phyloP scores from a whole-genome alignment of 2,888 invertebrate genomes.

The Dasypolia templi region DNA sequence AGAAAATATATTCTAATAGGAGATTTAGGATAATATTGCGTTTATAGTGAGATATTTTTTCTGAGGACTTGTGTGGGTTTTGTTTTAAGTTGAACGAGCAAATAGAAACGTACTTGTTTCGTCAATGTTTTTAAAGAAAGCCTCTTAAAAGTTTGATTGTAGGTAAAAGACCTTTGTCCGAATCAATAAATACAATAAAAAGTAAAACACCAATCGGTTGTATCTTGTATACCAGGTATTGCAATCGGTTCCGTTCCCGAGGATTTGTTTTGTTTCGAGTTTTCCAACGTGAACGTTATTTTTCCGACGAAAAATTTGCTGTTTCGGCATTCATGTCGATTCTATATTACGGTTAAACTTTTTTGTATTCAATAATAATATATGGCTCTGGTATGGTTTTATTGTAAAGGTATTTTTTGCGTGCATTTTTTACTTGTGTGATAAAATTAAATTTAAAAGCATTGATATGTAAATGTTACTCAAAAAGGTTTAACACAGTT shows the following conservation, averaged over 20 bases:
- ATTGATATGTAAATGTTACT: constrained; percentile 45
- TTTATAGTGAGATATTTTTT: constrained; percentile 38
- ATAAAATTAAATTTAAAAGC: constrained; percentile 42
- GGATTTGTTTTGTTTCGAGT: constrained; percentile 55
- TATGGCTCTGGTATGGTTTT: constrained; percentile 46
- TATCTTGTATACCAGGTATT: constrained; percentile 33
- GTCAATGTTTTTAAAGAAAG: constrained; percentile 26
- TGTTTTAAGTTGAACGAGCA: constrained; percentile 26
- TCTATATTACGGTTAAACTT: constrained; percentile 55
- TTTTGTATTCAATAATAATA: constrained; percentile 57
- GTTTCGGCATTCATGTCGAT: constrained; percentile 54
- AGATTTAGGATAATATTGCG: constrained; percentile 63
- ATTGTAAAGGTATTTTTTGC: constrained; percentile 42
- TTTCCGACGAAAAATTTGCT: constrained; percentile 44
- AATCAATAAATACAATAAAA: constrained; percentile 29
- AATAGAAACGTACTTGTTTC: constrained; percentile 1
- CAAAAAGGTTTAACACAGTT: neutral
- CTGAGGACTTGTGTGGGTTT: constrained; percentile 14
- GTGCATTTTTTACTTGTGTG: constrained; percentile 27
- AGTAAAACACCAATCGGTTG: constrained; percentile 10
- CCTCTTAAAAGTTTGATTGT: neutral
- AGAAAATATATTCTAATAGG: constrained; percentile 59
- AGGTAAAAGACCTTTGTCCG: constrained; percentile 3
- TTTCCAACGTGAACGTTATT: constrained; percentile 49
- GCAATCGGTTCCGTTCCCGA: constrained; percentile 25